Evolutionary conservation across 2,113 vertebrate genomes (phyloP).

Genomic region (Cisticola juncidis): DNA sequence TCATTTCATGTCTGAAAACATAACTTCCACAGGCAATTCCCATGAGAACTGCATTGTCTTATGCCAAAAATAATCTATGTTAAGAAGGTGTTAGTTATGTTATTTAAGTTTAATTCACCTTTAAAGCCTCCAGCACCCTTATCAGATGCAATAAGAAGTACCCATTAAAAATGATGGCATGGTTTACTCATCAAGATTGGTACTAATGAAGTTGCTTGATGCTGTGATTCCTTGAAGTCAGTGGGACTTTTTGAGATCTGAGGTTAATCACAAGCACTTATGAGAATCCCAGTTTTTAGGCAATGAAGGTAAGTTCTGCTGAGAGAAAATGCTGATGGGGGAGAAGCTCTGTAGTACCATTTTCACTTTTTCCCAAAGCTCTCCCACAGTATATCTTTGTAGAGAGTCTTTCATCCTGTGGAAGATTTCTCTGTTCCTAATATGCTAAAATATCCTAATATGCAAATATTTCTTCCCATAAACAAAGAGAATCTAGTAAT

Average conservation of each 20-base stretch:
- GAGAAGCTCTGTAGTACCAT: background rate
- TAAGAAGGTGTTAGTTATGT: background rate
- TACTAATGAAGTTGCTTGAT: background rate
- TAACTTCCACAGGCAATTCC: background rate
- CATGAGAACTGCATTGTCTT: background rate
- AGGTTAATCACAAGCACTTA: background rate
- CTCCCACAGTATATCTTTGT: background rate
- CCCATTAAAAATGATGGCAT: background rate
- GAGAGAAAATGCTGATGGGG: background rate
- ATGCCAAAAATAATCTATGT: background rate
- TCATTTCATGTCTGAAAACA: background rate
- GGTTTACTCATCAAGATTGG: background rate
- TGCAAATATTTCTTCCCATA: background rate
- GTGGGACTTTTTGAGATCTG: background rate
- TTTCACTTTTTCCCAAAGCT: background rate
- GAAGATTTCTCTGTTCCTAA: background rate
- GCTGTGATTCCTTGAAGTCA: background rate
- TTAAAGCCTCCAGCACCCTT: background rate
- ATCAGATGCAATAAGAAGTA: background rate
- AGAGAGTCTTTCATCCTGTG: background rate
- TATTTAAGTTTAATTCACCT: background rate
- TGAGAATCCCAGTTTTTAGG: background rate
- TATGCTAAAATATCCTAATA: background rate
- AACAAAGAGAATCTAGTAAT: background rate
- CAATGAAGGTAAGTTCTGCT: background rate